Evolutionary conservation across 2,113 vertebrate genomes (phyloP), one percentile per base, ranked within the genome.

Genomic region (Cynopterus brachyotis): DNA sequence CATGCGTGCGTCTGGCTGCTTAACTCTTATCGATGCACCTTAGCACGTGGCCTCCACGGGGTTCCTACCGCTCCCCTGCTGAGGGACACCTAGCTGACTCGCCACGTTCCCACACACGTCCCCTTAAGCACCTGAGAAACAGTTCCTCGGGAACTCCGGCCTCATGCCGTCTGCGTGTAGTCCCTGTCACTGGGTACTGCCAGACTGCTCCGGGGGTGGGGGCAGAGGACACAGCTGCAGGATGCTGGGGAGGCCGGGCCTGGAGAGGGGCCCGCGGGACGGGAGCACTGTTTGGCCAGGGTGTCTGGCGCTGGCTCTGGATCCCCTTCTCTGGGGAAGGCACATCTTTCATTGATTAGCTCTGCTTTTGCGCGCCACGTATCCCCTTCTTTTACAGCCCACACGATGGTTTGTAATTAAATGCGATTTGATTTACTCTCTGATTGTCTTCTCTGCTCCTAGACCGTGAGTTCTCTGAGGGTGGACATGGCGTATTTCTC

Each of bases 91-190:
- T 22, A 0, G 1, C 50, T 55, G 5, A 53, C 24, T 47, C 12
- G 24, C 0, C 42, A 72, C 85, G 12, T 19, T 69, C 28, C 37
- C 50, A 81, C 50, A 3, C 30, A 12, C 64, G 2, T 16, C 17
- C 35, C 28, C 6, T 24, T 47, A 28, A 50, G 53, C 26, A 75
- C 60, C 30, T 4, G 4, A 13, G 22, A 37, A 72, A 60, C 53
- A 17, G 30, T 42, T 24, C 67, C 72, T 40, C 6, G 2, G 70
- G 76, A 42, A 26, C 30, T 3, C 57, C 24, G 3, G 2, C 47
- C 42, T 59, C 47, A 15, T 2, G 2, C 30, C 8, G 53, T 2
- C 3, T 30, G 9, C 0, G 15, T 26, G 0, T 3, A 20, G n/a
- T 13, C 22, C 9, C 53, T 9, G 35, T 67, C 83, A 16, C 69